Evolutionary conservation across 2,888 invertebrate species (phyloP), one percentile per base, ranked within the genome.

Genomic region (Meteorus colon): DNA sequence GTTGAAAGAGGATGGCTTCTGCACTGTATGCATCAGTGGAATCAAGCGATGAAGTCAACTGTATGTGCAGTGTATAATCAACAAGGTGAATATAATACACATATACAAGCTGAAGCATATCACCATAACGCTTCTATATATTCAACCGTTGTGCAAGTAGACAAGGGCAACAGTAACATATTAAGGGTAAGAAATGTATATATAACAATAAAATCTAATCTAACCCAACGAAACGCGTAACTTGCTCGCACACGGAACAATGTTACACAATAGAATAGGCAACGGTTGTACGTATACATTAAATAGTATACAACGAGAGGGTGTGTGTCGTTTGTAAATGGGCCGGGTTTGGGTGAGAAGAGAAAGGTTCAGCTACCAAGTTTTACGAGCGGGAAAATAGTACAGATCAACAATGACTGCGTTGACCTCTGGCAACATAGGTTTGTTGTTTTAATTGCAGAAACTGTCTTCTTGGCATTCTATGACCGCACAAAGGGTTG

Each of bases 191-290:
- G 73, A 27, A 37, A 62, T 68, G 60, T 67, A 74, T 68, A 73
- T 71, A 65, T 78, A 78, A 79, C 78, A 81, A 75, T 83, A 82
- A 82, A 84, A 83, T 77, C 78, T 84, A 84, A 83, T 84, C 83
- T 82, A 78, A 78, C 78, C 71, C 75, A 79, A 79, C 78, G 77
- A 79, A 80, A 81, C 79, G 81, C 73, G 78, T 82, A 79, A 81
- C 78, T 80, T 77, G 77, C 77, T 76, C 77, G 72, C 71, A 80
- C 77, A 78, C 74, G 78, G 78, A 81, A 82, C 81, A 81, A 81
- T 82, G 82, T 79, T 78, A 81, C 80, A 81, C 81, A 81, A 81
- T 82, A 78, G 80, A 79, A 77, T 76, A 71, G 41, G 4, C 16
- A 4, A 16, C 10, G 5, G 16, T 31, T n/a, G 6, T 34, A 41